Base-by-base conservation (phyloP, 2,797 vertebrate genomes). In the Lycodopsis pacificus region DNA sequence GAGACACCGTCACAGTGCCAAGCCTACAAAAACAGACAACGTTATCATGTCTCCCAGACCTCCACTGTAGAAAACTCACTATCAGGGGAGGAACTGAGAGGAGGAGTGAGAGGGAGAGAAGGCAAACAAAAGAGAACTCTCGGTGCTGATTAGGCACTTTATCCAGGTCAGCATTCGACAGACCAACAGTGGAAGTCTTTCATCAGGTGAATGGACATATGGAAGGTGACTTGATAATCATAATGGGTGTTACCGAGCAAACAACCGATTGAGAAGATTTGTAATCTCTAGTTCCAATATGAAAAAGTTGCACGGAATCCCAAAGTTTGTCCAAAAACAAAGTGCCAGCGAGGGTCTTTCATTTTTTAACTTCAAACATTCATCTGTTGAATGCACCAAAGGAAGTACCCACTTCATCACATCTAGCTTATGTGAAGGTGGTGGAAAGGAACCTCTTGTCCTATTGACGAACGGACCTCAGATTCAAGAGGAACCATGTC, bases 151-250 rank as follows among this genome's bases (percentile, higher is more conserved):
- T 6, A 54, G 40, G 71, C 73, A 66, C 30, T 86, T 89, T 84
- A 87, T 86, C 73, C 80, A 85, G 83, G 84, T 82, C 84, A 84
- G 78, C 71, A 57, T 72, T 62, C 30, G 59, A 81, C 73, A 69
- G 57, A 76, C 75, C 81, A 80, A 86, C 76, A 71, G 67, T 62
- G 79, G 58, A 62, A 74, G 63, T 65, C 77, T 84, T 76, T 82
- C 76, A 80, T 73, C 17, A 38, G 54, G 14, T 80, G 65, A 69
- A n/a, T 36, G 71, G 36, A 64, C 67, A 59, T 13, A 63, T 48
- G 61, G 70, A 79, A 58, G 73, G 73, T 36, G 67, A 71, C 71
- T 67, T 54, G 12, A 64, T 77, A 40, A 74, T 69, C 22, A 30
- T 4, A 20, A 58, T 67, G 38, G 75, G n/a, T 32, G 49, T 66